phyloP scores from a whole-genome alignment of 1,140 invertebrate genomes.

The Aphis gossypii region DNA sequence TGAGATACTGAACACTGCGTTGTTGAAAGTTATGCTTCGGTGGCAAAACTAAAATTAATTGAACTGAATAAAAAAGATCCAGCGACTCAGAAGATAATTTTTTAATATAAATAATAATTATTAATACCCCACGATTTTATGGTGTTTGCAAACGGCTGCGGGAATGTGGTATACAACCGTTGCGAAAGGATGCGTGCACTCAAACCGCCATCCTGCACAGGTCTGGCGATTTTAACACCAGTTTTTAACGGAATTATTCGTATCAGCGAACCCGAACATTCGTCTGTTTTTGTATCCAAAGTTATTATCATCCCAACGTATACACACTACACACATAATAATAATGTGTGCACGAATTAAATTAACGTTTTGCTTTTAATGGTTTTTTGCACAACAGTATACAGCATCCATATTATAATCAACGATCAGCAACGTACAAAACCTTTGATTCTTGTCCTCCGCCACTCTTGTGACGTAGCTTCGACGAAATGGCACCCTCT shows the following conservation, averaged over 20 bases:
- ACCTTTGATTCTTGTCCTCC: neutral
- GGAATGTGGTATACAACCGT: neutral
- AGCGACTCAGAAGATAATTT: conserved; percentile 9
- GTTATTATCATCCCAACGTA: neutral
- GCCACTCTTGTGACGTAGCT: neutral
- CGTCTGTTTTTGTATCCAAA: neutral
- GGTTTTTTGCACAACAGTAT: neutral
- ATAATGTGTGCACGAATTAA: conserved; percentile 17
- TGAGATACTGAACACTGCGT: neutral
- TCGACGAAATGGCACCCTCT: too few relatives aligned
- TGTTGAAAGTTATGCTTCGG: conserved; percentile 1
- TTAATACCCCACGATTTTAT: neutral
- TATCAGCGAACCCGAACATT: conserved; percentile 29
- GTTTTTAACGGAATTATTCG: conserved; percentile 32
- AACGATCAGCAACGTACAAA: neutral
- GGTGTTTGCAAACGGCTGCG: neutral
- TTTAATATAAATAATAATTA: conserved; percentile 20
- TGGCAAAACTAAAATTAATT: neutral
- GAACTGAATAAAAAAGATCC: neutral
- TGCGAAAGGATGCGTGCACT: neutral
- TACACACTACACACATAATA: neutral
- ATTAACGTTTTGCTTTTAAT: conserved; percentile 26
- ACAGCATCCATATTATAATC: neutral
- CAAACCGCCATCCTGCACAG: neutral
- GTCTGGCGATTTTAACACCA: conserved; percentile 11